A percentile compares a stretch with the other conserved stretches of the same genome.
Evolutionary conservation across 2,888 invertebrate species (phyloP).

Genomic region (Adelognathus sp.): DNA sequence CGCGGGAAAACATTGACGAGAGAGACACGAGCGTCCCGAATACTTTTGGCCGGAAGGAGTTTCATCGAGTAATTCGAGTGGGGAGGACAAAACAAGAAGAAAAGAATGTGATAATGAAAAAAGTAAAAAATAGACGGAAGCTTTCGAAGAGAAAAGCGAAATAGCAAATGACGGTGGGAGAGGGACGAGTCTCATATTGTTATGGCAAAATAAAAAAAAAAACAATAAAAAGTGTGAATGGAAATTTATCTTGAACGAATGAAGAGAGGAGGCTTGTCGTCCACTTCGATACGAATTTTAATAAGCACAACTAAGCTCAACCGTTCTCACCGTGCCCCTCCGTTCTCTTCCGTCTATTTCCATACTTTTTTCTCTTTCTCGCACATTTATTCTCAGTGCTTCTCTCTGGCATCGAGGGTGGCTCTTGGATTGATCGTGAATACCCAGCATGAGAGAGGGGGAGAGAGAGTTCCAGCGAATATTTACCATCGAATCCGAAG

Average conservation of each 20-base stretch:
- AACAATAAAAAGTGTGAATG: conserved; percentile 29
- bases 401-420: conserved; percentile 1
- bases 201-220: conserved; percentile 6
- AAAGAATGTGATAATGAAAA: not conserved
- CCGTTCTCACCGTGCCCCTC: not conserved
- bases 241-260: conserved; percentile 22
- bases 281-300: conserved; percentile 37
- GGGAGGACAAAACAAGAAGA: no score
- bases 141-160: not conserved
- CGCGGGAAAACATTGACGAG: not conserved
- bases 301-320: conserved; percentile 38
- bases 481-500: conserved; percentile 31
- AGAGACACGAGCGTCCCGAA: not conserved
- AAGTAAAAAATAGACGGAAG: not conserved
- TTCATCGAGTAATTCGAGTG: not conserved
- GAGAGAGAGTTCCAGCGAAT: conserved; percentile 18
- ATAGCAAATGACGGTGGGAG: not conserved
- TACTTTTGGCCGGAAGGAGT: not conserved
- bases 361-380: conserved; percentile 16
- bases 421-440: conserved; percentile 38
- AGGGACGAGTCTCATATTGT: conserved; percentile 20
- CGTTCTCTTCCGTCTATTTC: not conserved
- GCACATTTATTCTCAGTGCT: not conserved
- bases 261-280: not conserved
- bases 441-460: no score